Evolutionary conservation across 2,888 invertebrate species (phyloP).

Genomic region (Nymphalis urticae): DNA sequence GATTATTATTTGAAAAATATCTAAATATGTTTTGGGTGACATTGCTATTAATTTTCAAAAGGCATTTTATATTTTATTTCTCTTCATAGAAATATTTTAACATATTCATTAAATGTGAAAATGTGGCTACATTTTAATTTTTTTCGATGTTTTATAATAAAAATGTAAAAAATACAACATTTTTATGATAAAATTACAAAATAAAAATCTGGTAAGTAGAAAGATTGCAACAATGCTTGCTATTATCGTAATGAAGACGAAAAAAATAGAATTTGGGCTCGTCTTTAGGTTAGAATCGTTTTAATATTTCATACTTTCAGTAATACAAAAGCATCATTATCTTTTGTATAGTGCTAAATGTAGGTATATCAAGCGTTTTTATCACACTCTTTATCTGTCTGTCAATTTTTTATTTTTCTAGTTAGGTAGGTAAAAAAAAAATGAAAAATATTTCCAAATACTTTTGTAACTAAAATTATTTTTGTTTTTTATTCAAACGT

Average conservation of each 20-base stretch:
- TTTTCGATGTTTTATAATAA: neutral
- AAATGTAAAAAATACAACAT: neutral
- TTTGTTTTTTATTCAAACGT: no score
- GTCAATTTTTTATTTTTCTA: no score
- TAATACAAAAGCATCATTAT: neutral
- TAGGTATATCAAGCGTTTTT: neutral
- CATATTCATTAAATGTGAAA: no score
- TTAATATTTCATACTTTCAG: constrained; percentile 1
- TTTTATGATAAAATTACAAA: constrained; percentile 3
- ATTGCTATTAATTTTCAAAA: neutral
- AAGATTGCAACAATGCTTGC: constrained; percentile 5
- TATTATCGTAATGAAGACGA: constrained; percentile 27
- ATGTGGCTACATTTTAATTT: neutral
- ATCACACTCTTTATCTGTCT: no score
- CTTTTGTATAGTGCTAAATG: neutral
- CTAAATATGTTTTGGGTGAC: no score
- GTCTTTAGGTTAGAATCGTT: constrained; percentile 9
- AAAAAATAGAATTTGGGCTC: constrained; percentile 17
- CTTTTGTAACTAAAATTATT: no score
- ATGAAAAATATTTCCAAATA: no score
- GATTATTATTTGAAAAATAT: no score
- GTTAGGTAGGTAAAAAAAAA: no score
- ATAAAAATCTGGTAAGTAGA: neutral
- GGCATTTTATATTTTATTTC: neutral
- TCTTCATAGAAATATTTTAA: no score